Evolutionary conservation across 2,797 vertebrate species (phyloP).

Genomic region (Cyprinodon diabolis): DNA sequence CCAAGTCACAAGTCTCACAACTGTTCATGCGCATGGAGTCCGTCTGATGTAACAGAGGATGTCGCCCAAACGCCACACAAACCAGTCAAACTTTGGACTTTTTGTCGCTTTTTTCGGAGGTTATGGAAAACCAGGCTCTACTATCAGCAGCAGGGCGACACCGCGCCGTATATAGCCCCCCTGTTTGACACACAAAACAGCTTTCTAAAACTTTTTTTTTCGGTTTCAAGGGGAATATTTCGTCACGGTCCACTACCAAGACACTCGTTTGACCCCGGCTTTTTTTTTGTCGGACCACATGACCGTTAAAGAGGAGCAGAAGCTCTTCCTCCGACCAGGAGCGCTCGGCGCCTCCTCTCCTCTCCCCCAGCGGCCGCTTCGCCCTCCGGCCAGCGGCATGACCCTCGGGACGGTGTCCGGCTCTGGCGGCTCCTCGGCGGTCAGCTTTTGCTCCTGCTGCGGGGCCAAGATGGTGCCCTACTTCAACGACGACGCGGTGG

Average conservation of each 20-base stretch:
- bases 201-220: neutral
- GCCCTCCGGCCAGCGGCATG: constrained; percentile 68
- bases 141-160: neutral
- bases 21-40: neutral
- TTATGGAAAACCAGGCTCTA: neutral
- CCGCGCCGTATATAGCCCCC: neutral
- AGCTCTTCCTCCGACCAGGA: constrained; percentile 13
- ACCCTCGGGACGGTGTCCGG: constrained; percentile 79
- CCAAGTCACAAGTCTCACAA: constrained; percentile 32
- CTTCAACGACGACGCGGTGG: constrained; percentile 89
- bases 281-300: constrained; percentile 35
- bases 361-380: neutral
- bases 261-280: neutral
- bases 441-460: constrained; percentile 83
- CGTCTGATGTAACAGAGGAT: neutral
- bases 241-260: neutral
- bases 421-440: constrained; percentile 73
- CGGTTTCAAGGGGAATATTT: constrained; percentile 20
- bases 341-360: constrained; percentile 29
- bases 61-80: neutral
- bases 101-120: neutral
- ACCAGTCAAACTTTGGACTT: neutral
- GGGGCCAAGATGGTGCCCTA: constrained; percentile 90
- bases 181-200: neutral
- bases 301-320: constrained; percentile 42